A percentile compares a stretch with the other conserved stretches of the same genome.
Evolutionary conservation across 53 echinoderm and acorn worm species (phyloP).

Genomic region (Patiria pectinifera): DNA sequence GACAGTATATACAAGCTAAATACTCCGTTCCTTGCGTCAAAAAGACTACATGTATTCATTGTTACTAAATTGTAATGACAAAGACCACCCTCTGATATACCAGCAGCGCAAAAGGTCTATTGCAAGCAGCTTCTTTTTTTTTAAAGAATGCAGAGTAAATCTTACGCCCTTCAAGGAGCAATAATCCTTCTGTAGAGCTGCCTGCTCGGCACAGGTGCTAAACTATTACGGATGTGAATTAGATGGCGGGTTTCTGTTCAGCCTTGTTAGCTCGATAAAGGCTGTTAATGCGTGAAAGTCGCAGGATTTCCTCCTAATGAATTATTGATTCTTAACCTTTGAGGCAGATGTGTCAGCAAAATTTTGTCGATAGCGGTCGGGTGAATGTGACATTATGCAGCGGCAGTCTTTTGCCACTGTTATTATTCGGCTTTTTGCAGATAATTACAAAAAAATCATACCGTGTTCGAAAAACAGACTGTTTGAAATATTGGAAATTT

Average conservation of each 20-base stretch:
- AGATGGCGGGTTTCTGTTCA: background rate
- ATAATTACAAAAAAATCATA: too few species aligned
- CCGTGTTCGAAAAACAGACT: too few species aligned
- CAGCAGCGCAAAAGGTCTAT: too few species aligned
- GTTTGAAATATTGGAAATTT: too few species aligned
- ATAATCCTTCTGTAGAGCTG: background rate
- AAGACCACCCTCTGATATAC: too few species aligned
- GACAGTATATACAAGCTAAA: too few species aligned
- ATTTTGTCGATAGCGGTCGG: background rate
- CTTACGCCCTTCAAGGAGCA: background rate
- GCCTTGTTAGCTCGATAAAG: background rate
- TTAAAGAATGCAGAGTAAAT: background rate
- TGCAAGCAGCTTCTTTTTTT: background rate
- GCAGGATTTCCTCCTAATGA: background rate
- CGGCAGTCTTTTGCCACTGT: too few species aligned
- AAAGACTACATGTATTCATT: too few species aligned
- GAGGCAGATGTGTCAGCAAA: background rate
- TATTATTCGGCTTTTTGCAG: too few species aligned
- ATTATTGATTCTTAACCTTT: conserved; percentile 17
- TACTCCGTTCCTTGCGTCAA: too few species aligned
- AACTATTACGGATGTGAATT: background rate
- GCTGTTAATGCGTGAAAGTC: background rate
- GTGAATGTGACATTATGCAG: background rate
- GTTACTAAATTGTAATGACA: too few species aligned
- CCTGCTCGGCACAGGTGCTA: background rate